These are phyloP conservation scores for Lynx canadensis DNA, from an alignment of 2,113 vertebrate species.

Conservation along the genomic window DNA sequence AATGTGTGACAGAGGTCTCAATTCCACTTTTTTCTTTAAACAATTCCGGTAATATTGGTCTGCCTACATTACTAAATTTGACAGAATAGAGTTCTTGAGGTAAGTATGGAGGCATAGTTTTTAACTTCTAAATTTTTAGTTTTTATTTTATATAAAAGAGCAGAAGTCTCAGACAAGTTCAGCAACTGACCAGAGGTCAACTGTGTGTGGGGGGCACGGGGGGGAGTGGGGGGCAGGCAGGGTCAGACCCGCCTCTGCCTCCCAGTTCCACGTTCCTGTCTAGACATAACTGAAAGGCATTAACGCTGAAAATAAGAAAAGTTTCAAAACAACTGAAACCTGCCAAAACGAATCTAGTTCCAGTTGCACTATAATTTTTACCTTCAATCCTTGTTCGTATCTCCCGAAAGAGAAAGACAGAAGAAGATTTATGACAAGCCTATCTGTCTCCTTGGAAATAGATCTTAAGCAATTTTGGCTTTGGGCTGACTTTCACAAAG, in stretches of 20 bases:
- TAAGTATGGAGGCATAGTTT: not conserved
- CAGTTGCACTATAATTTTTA: not conserved
- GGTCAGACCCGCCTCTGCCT: not conserved
- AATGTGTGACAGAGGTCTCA: not conserved
- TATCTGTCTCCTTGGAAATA: constrained; percentile 49
- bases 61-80: not conserved
- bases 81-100: not conserved
- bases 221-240: too few species aligned
- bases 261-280: not conserved
- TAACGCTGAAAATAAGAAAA: constrained; percentile 40
- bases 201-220: rapidly evolving
- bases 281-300: constrained; percentile 27
- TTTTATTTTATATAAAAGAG: not conserved
- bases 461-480: constrained; percentile 43
- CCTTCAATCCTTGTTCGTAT: not conserved
- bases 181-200: not conserved
- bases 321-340: constrained; percentile 5
- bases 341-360: constrained; percentile 8
- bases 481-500: constrained; percentile 33
- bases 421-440: constrained; percentile 46
- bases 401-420: constrained; percentile 31
- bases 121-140: not conserved
- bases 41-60: not conserved
- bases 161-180: not conserved
- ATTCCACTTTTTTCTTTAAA: not conserved